Base-by-base conservation (phyloP, 1,140 invertebrate species). In the Cyclargus thomasi region DNA sequence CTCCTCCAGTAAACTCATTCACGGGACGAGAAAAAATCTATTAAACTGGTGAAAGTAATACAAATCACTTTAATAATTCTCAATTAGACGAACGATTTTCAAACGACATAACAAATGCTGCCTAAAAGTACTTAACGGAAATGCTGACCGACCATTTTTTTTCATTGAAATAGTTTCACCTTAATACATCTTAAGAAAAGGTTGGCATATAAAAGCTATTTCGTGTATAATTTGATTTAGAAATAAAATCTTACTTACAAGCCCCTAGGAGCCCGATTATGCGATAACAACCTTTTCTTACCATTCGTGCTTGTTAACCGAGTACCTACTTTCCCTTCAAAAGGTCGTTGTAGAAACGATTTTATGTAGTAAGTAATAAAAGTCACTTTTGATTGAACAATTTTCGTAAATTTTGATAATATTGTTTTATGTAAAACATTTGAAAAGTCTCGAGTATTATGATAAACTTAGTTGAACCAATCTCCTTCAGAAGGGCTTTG, bases 231-330 rank as follows among this genome's bases (percentile, higher is more conserved):
- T 59, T 59, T 59, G 17, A 55, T 17, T 55, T 59, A 20, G 11
- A 59, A 11, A 59, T 59, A 59, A 59, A 59, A 11, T 21, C 18
- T 59, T 20, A 59, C 18, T 59, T 59, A 20, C 10, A 21, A 18
- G 55, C 18, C 18, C 55, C 18, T 59, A n/a, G 11, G 20, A 20
- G 20, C 18, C 55, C 20, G 55, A 59, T 59, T 59, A 59, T 20
- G 20, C 55, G 55, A 59, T 59, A 59, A 59, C 18, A 20, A 59
- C 55, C 55, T 59, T 59, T 59, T 59, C 55, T 20, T 21, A 59
- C 18, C 55, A 6, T 21, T 59, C 55, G 55, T 59, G 55, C 17
- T 11, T 59, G 20, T 59, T 59, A 59, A 59, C 55, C 18, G 6
- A 55, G 53, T 59, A 59, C n/a, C n/a, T n/a, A n/a, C 14, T 47